Evolutionary conservation across 1,140 invertebrate species (phyloP), one percentile per base, ranked within the genome.

Genomic region (Drosophila lowei): DNA sequence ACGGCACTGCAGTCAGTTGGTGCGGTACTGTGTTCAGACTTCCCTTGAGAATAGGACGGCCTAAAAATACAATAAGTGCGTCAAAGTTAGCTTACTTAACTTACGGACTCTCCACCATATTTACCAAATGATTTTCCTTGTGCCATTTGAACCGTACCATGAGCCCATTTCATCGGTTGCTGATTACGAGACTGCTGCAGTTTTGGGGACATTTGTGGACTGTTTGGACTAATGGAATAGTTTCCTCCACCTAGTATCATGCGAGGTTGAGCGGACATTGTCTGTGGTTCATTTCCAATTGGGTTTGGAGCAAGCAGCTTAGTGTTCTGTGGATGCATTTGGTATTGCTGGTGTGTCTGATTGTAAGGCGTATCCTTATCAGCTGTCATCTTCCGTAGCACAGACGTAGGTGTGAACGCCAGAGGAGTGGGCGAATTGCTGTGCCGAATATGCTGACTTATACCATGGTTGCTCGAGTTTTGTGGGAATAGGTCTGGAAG

Each of bases 301-400:
- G 61, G 41, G 38, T 64, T 63, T n/a, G 42, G 13, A 25, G 56
- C 3, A 4, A 38, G 92, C 61, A 92, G 93, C 52, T 92, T 73
- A 34, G 92, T 91, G 16, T 93, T 73, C 13, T 65, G 66, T 41
- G 52, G 16, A 9, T 58, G 25, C 25, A 75, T 18, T 61, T 78
- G 91, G 77, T 68, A 89, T 79, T 70, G 91, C 34, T 90, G 79
- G 13, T 67, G 81, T 38, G 34, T 11, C 47, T 73, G 90, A 50
- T 90, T 85, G 55, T 52, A 48, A 28, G 53, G 13, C 8, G 75
- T 48, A 73, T 96, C 95, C 91, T 97, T 97, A 76, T 98, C 97
- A 18, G 96, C 96, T 43, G 97, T 97, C 97, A 98, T 97, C 92
- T 98, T 98, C 30, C 97, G 94, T 80, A 98, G 93, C 38, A 97